Evolutionary conservation across 2,113 vertebrate species (phyloP).

Genomic region (Scytalopus superciliaris): DNA sequence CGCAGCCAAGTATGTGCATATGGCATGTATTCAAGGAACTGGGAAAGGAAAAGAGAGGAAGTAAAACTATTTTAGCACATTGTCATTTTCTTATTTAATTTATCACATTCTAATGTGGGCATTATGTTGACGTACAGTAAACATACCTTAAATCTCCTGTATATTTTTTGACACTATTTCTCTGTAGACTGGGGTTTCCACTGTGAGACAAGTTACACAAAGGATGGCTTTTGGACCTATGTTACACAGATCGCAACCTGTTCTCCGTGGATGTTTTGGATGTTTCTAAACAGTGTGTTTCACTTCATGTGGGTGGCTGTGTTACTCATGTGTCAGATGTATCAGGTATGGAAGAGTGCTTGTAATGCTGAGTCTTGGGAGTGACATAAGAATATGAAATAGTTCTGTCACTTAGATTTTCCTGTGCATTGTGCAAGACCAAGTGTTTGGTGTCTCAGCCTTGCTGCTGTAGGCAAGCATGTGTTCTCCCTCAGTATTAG

Average conservation of each 20-base stretch:
- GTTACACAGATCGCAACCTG: slow-evolving; percentile 96
- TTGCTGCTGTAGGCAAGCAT: neutral
- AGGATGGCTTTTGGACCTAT: slow-evolving; percentile 97
- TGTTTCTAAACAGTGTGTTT: slow-evolving; percentile 98
- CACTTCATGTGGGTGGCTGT: slow-evolving; percentile 99
- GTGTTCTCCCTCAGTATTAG: neutral
- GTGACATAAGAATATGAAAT: neutral
- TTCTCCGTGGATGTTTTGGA: slow-evolving; percentile 99
- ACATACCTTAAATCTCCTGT: neutral
- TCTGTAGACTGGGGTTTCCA: slow-evolving; percentile 93
- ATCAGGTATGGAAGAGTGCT: slow-evolving; percentile 83
- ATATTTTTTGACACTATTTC: neutral
- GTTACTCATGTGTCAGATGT: slow-evolving; percentile 99
- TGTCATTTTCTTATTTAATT: neutral
- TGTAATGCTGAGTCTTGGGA: neutral
- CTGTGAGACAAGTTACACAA: slow-evolving; percentile 90
- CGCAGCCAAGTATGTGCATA: neutral
- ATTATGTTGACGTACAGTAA: neutral
- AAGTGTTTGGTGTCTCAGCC: neutral
- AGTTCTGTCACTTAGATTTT: neutral
- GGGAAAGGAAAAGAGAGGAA: neutral
- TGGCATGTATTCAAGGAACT: neutral
- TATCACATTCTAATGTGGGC: neutral
- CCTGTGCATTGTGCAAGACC: neutral
- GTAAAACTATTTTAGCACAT: neutral